Base-by-base conservation (phyloP, 2,888 invertebrate genomes). In the Pseudanteris insignis region DNA sequence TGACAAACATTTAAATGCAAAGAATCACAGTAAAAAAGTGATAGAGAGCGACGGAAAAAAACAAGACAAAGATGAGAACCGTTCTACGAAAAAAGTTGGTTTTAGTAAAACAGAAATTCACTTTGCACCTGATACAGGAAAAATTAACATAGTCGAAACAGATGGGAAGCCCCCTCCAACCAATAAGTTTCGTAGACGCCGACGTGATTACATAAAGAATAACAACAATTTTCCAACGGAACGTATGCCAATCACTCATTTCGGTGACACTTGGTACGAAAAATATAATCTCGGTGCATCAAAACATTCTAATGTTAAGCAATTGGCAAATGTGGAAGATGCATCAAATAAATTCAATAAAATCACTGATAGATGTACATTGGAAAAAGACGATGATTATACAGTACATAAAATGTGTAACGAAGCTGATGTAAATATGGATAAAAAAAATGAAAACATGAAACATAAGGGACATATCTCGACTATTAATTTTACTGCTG, bases 61-160 rank as follows among this genome's bases (percentile, higher is more conserved):
- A n/a, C n/a, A 38, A 11, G 21, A 21, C 7, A 26, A n/a, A n/a
- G 57, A 63, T 32, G 53, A 53, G 38, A 37, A 48, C 28, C 46
- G 51, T 25, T 85, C 83, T 74, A 81, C 84, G 1, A 91, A 91
- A 76, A 90, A 86, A 79, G 92, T 93, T 0, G 92, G 89, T 71
- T 93, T 93, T 78, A 91, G 91, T 74, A 92, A 92, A 81, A 92
- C 92, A 0, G 93, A 93, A 81, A 87, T 93, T 14, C 93, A 93
- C 78, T 92, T 92, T 76, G 89, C 91, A 0, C 89, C 91, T 9
- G 92, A 92, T 74, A 89, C 91, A 1, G 93, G 93, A 0, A 87
- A 88, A 69, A 90, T 93, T 0, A 91, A 92, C 73, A 92, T 93
- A 54, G 92, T 93, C 21, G 91, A 92, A 73, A 92, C 92, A 0